phyloP scores from a whole-genome alignment of 2,113 vertebrate species.

The Craseonycteris thonglongyai region DNA sequence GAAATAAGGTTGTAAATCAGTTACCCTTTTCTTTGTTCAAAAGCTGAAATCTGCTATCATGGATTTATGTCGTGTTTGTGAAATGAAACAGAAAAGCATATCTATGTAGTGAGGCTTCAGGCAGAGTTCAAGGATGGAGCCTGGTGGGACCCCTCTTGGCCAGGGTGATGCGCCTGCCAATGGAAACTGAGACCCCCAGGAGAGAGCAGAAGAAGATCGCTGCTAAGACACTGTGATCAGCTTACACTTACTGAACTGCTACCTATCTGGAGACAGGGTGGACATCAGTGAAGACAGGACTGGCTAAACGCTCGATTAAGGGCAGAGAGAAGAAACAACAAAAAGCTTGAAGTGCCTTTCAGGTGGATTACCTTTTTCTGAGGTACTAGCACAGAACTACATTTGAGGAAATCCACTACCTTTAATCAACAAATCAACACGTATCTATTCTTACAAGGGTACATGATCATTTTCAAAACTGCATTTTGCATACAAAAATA shows the following conservation, averaged over 20 bases:
- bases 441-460: neutral
- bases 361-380: neutral
- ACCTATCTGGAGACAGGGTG: neutral
- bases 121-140: neutral
- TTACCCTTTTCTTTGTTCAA: neutral
- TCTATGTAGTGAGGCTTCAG: neutral
- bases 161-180: too few species aligned
- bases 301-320: too few species aligned
- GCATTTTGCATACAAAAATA: neutral
- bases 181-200: neutral
- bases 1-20: neutral
- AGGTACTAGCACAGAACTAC: neutral
- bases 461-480: neutral
- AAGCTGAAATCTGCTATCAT: neutral
- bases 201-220: too few species aligned
- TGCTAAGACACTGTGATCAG: too few species aligned
- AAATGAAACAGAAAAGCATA: neutral
- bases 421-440: neutral
- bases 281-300: neutral
- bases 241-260: neutral
- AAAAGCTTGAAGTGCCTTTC: neutral
- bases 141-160: neutral
- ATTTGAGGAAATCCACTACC: neutral
- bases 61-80: neutral
- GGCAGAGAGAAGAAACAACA: neutral